phyloP scores from a whole-genome alignment of 2,888 invertebrate species.

The Drosophila algonquin region DNA sequence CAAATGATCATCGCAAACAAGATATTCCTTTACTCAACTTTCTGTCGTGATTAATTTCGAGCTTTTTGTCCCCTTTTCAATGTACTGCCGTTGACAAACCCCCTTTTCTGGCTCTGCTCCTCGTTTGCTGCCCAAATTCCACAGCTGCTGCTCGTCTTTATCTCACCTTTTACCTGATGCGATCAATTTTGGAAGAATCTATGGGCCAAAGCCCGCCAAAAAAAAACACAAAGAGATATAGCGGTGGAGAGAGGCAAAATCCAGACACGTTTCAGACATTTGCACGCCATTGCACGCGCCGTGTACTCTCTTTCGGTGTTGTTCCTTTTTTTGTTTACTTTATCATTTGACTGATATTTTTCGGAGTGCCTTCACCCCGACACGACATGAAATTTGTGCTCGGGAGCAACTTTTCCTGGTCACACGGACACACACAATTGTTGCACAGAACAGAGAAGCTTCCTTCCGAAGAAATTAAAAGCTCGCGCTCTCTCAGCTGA shows the following conservation, averaged over 20 bases:
- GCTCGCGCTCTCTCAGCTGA: slow-evolving; percentile 50
- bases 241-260: slow-evolving; percentile 28
- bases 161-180: slow-evolving; percentile 63
- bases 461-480: slow-evolving; percentile 61
- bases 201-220: slow-evolving; percentile 45
- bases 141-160: slow-evolving; percentile 56
- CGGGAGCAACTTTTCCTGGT: slow-evolving; percentile 51
- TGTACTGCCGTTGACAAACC: slow-evolving; percentile 30
- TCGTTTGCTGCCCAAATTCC: background rate
- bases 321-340: slow-evolving; percentile 56
- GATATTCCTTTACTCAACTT: too few species aligned
- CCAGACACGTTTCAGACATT: slow-evolving; percentile 73
- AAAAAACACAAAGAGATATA: slow-evolving; percentile 10
- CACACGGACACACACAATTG: slow-evolving; percentile 19
- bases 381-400: slow-evolving; percentile 26
- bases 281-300: slow-evolving; percentile 61
- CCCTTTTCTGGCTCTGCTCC: slow-evolving; percentile 25
- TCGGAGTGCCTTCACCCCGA: slow-evolving; percentile 73
- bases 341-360: slow-evolving; percentile 76
- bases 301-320: slow-evolving; percentile 34
- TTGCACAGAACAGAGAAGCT: slow-evolving; percentile 35
- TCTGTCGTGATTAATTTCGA: background rate
- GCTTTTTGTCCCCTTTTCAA: slow-evolving; percentile 11
- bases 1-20: background rate
- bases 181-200: slow-evolving; percentile 56